phyloP scores from a whole-genome alignment of 2,888 invertebrate species.

The Xestia c-nigrum region DNA sequence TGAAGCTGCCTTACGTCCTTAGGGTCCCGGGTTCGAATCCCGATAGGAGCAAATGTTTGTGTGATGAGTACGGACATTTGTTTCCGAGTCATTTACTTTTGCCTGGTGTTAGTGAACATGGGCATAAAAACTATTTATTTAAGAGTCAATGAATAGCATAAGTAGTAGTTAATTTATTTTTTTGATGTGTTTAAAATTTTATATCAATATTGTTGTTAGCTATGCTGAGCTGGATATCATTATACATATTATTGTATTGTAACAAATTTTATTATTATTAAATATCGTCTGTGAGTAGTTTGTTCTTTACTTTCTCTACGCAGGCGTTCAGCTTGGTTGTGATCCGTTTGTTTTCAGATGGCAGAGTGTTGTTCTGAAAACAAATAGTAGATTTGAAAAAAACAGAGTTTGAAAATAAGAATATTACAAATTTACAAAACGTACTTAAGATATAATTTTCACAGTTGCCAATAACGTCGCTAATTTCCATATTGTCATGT shows the following conservation, averaged over 20 bases:
- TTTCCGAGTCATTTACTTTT: neutral
- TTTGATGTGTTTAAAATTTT: constrained; percentile 78
- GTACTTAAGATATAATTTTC: neutral
- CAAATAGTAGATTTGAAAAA: too few species aligned
- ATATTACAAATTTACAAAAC: neutral
- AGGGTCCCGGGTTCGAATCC: too few species aligned
- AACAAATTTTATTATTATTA: constrained; percentile 80
- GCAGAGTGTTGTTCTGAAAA: constrained; percentile 81
- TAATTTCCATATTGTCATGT: neutral
- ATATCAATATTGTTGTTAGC: constrained; percentile 78
- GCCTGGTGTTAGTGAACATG: neutral
- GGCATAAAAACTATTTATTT: constrained; percentile 43
- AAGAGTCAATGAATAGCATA: constrained; percentile 62
- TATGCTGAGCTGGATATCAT: constrained; percentile 74
- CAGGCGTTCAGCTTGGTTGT: constrained; percentile 77
- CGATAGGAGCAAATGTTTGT: too few species aligned
- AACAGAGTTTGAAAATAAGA: neutral
- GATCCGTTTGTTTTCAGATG: constrained; percentile 79
- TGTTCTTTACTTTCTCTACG: constrained; percentile 79
- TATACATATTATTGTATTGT: constrained; percentile 69
- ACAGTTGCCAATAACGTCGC: neutral
- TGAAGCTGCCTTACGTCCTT: too few species aligned
- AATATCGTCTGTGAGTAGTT: constrained; percentile 82
- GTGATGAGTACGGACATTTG: too few species aligned
- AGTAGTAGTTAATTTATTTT: constrained; percentile 72